Percentiles rank a stretch among this genome's conserved stretches.
These are phyloP conservation scores for Neodon shergylaensis DNA, from an alignment of 2,113 vertebrate genomes.

Conservation along the genomic window DNA sequence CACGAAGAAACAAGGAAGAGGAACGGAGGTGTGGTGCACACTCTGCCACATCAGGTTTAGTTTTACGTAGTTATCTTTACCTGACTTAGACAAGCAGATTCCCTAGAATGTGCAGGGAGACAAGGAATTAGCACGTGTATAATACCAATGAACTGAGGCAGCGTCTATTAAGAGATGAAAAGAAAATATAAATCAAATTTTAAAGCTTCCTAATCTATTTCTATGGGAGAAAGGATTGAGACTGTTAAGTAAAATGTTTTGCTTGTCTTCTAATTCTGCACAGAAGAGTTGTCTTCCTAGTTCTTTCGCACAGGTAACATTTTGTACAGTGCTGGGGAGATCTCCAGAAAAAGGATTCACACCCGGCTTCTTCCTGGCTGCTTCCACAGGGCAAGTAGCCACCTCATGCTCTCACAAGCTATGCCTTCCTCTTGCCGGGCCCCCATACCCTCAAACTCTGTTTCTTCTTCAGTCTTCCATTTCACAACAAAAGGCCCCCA, in stretches of 20 bases:
- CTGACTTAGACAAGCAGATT: background rate
- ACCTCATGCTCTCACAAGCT: background rate
- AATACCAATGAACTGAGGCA: slow-evolving; percentile 3
- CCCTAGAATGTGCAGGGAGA: slow-evolving; percentile 2
- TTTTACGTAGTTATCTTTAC: background rate
- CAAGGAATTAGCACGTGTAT: slow-evolving; percentile 11
- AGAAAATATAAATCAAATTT: slow-evolving; percentile 50
- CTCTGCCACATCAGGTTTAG: background rate
- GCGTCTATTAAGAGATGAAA: background rate
- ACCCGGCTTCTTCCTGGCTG: background rate
- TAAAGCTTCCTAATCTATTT: slow-evolving; percentile 48
- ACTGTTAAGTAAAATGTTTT: background rate
- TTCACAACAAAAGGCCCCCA: background rate
- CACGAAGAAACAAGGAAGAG: background rate
- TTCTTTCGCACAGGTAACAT: background rate
- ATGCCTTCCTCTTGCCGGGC: background rate
- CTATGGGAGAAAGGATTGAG: background rate
- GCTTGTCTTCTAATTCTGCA: background rate
- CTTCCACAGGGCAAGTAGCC: background rate
- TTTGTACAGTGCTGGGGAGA: background rate
- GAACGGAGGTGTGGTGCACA: background rate
- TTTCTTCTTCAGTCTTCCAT: background rate
- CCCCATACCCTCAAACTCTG: background rate
- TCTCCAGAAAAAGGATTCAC: background rate
- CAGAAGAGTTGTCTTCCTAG: background rate